Base-by-base conservation (phyloP, 2,797 vertebrate genomes). In the Diplodus puntazzo region DNA sequence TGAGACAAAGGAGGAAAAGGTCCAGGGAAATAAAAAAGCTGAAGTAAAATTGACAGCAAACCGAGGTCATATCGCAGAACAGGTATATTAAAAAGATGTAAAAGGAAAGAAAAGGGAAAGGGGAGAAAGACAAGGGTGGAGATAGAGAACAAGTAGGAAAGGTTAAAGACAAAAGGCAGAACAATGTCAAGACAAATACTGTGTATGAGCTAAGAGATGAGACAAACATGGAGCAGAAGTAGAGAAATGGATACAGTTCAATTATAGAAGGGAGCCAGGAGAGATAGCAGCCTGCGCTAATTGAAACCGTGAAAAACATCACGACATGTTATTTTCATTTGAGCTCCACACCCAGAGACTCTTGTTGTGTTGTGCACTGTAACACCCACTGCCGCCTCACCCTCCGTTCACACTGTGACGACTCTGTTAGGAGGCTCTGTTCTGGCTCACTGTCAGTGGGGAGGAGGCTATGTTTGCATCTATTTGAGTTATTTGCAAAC, bases 231-330 rank as follows among this genome's bases (percentile, higher is more conserved):
- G 30, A 65, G 12, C 12, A 59, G 61, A 39, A 23, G 48, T 21
- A 16, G 61, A 72, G 73, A 62, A 58, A 60, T 46, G 12, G 11
- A 76, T 39, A 18, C 5, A 17, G 34, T 65, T n/a, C 9, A 70
- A 77, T 65, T 18, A 57, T 42, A 54, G 21, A 23, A 30, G 17
- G 20, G 7, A 73, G 53, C 45, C n/a, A 11, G 17, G 21, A 61
- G 49, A 20, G 50, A 7, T 63, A 27, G 52, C 45, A 58, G 30
- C 23, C 59, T 60, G 23, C 1, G 45, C 25, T 74, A 76, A 75
- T 39, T 73, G 58, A 79, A 85, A 77, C 21, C 3, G 52, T 89
- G 55, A 80, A 77, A 78, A 81, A 72, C 46, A 66, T 83, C 53
- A 21, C 12, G 14, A 73, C 39, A 16, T 69, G 23, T 80, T 75